A percentile compares a stretch with the other conserved stretches of the same genome.
These are phyloP conservation scores for Dasysyrphus albostriatus DNA, from an alignment of 2,888 invertebrate genomes.

Conservation along the genomic window DNA sequence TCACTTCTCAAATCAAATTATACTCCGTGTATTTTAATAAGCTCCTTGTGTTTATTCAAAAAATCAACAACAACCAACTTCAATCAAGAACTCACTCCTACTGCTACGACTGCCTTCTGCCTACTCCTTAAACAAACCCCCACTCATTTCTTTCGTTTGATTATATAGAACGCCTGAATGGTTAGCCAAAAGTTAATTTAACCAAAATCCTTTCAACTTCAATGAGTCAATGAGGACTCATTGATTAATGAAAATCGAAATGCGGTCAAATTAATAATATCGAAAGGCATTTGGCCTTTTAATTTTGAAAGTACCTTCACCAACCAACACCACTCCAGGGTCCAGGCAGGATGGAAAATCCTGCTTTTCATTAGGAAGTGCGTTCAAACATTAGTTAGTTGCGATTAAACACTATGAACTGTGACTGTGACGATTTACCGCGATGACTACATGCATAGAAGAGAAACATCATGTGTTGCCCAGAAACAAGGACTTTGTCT, in stretches of 20 bases:
- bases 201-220: slow-evolving; percentile 65
- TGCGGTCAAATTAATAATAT: slow-evolving; percentile 73
- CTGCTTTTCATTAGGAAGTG: slow-evolving; percentile 65
- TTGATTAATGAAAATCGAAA: slow-evolving; percentile 74
- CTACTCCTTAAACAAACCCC: slow-evolving; percentile 1
- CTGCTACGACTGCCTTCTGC: not conserved
- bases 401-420: slow-evolving; percentile 75
- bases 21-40: slow-evolving; percentile 62
- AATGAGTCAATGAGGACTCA: slow-evolving; percentile 65
- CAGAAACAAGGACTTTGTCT: slow-evolving; percentile 7
- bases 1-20: slow-evolving; percentile 72
- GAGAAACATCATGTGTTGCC: not conserved
- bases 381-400: slow-evolving; percentile 65
- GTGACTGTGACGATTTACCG: slow-evolving; percentile 72
- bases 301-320: slow-evolving; percentile 17
- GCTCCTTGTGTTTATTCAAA: slow-evolving; percentile 63
- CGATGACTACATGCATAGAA: not conserved
- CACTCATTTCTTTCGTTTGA: slow-evolving; percentile 12
- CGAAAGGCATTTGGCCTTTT: slow-evolving; percentile 49
- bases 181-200: slow-evolving; percentile 20
- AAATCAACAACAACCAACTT: slow-evolving; percentile 41
- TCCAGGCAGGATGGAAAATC: slow-evolving; percentile 56
- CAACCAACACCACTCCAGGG: not conserved
- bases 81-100: slow-evolving; percentile 55
- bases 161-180: slow-evolving; percentile 53